Conservation (phyloP, 2,797 vertebrate genomes). For the Amphiprion clarkii region DNA sequence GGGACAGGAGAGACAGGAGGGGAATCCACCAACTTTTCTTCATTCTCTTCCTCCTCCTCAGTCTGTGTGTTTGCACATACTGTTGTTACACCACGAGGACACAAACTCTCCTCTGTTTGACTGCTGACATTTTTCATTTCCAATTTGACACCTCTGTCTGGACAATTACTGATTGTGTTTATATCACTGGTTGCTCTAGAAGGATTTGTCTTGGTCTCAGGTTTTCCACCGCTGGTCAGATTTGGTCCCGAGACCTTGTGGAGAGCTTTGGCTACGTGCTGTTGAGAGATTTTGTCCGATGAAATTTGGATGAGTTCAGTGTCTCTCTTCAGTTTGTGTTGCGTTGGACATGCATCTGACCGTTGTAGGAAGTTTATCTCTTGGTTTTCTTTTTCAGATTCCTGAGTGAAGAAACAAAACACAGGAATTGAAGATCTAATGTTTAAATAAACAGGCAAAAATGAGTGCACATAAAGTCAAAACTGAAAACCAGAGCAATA, state of each 20-base stretch:
- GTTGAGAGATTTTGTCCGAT: conserved; percentile 41
- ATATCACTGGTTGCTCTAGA: conserved; percentile 21
- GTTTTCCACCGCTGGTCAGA: conserved; percentile 51
- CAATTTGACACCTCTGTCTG: conserved; percentile 3
- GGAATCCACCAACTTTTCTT: conserved; percentile 46
- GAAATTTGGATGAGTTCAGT: conserved; percentile 34
- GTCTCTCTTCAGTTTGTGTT: conserved; percentile 44
- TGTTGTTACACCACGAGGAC: background rate
- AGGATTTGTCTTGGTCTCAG: conserved; percentile 34
- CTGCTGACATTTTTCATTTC: conserved; percentile 66
- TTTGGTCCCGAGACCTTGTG: conserved; percentile 28
- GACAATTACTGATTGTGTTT: conserved; percentile 5
- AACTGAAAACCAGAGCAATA: background rate
- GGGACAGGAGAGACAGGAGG: conserved; percentile 50
- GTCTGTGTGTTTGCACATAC: conserved; percentile 77
- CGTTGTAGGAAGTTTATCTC: conserved; percentile 17
- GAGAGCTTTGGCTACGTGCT: conserved; percentile 49
- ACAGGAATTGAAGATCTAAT: background rate
- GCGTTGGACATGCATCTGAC: conserved; percentile 27
- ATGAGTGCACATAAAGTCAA: background rate
- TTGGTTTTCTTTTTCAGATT: conserved; percentile 70
- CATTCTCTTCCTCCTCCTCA: conserved; percentile 39
- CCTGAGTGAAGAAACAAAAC: conserved; percentile 62
- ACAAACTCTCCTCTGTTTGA: conserved; percentile 75
- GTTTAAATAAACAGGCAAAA: background rate